phyloP scores from a whole-genome alignment of 2,888 invertebrate genomes.

The Sympetrum striolatum region DNA sequence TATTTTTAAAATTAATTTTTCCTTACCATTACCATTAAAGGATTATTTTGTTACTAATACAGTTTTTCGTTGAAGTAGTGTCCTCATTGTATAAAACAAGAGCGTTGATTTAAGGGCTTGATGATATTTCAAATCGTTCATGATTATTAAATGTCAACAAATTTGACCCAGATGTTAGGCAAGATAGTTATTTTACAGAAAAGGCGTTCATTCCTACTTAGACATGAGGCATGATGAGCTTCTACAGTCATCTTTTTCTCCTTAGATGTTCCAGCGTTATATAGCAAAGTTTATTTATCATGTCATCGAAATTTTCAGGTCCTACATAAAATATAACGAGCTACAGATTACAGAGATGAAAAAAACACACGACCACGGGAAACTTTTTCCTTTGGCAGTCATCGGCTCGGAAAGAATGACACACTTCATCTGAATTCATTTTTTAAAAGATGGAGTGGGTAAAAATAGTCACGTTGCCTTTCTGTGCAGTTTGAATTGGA shows the following conservation, averaged over 20 bases:
- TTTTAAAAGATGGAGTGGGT: no score
- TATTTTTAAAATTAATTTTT: no score
- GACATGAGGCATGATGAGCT: neutral
- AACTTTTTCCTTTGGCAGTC: neutral
- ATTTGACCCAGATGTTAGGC: neutral
- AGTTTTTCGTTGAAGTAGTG: no score
- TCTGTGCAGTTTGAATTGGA: no score
- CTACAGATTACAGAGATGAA: neutral
- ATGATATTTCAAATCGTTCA: no score
- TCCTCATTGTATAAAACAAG: no score
- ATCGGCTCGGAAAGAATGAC: neutral
- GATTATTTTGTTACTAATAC: no score
- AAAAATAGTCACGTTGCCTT: no score
- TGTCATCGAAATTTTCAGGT: neutral
- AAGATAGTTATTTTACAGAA: neutral
- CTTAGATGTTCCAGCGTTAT: neutral
- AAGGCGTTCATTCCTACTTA: no score
- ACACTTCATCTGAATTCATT: no score
- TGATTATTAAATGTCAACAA: neutral
- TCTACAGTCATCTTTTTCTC: neutral
- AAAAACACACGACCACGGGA: neutral
- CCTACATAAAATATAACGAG: neutral
- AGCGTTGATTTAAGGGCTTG: no score
- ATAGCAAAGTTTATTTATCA: neutral
- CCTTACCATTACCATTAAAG: no score